phyloP scores from a whole-genome alignment of 2,113 vertebrate species.

The Aptenodytes patagonicus region DNA sequence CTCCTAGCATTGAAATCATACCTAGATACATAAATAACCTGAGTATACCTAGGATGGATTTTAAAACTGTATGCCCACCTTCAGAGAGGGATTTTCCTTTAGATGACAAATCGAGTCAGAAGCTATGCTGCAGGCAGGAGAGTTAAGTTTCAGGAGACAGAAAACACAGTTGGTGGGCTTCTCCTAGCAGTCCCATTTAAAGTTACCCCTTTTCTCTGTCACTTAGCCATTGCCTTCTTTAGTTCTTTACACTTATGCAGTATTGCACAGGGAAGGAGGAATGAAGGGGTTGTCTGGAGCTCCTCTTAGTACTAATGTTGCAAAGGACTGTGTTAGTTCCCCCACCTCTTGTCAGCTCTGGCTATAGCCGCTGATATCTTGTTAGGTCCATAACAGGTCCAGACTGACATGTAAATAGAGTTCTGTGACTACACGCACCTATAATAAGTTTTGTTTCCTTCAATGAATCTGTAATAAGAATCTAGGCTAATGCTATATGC shows the following conservation, averaged over 20 bases:
- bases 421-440: not conserved
- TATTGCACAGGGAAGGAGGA: not conserved
- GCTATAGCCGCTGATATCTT: not conserved
- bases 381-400: not conserved
- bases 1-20: not conserved
- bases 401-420: not conserved
- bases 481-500: not conserved
- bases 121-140: not conserved
- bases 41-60: not conserved
- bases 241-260: not conserved
- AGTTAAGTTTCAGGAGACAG: not conserved
- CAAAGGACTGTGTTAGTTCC: not conserved
- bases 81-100: not conserved
- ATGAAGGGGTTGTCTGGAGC: not conserved
- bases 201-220: not conserved
- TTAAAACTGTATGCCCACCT: not conserved
- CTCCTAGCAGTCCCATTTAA: not conserved
- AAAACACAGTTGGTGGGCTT: not conserved
- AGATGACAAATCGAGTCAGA: not conserved
- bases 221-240: not conserved
- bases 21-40: not conserved
- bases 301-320: not conserved
- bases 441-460: not conserved
- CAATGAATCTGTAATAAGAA: not conserved
- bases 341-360: not conserved